A percentile compares a stretch with the other conserved stretches of the same genome.
Conservation (phyloP, 2,888 invertebrate species). For the Caenorhabditis afra region DNA sequence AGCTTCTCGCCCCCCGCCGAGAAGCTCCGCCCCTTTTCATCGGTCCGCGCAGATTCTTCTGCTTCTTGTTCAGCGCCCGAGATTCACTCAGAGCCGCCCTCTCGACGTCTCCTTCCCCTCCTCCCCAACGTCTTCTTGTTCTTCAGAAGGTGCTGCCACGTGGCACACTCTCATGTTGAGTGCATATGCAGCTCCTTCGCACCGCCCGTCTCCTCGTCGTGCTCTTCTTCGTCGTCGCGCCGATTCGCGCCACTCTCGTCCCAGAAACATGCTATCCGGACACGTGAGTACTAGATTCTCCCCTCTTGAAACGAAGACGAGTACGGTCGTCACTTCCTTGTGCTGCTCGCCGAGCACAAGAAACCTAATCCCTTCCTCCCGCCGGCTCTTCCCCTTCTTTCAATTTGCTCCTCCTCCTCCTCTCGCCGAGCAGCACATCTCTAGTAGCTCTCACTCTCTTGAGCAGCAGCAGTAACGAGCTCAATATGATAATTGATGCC, state of each 20-base stretch:
- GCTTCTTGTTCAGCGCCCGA: constrained; percentile 3
- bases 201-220: constrained; percentile 32
- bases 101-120: not conserved
- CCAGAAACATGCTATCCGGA: constrained; percentile 59
- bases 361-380: constrained; percentile 41
- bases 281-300: constrained; percentile 55
- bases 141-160: constrained; percentile 20
- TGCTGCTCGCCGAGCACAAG: constrained; percentile 14
- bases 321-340: constrained; percentile 2
- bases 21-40: no score
- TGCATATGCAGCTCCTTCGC: constrained; percentile 27
- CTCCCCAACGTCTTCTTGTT: not conserved
- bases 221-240: constrained; percentile 7
- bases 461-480: constrained; percentile 24
- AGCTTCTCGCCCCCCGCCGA: not conserved
- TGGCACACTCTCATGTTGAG: constrained; percentile 44
- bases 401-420: constrained; percentile 5
- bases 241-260: constrained; percentile 26
- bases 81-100: no score
- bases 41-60: not conserved
- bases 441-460: constrained; percentile 13
- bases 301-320: not conserved
- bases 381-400: not conserved
- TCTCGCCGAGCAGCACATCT: not conserved
- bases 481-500: constrained; percentile 36